Conservation (phyloP, 2,888 invertebrate species). For the Temnothorax unifasciatus region DNA sequence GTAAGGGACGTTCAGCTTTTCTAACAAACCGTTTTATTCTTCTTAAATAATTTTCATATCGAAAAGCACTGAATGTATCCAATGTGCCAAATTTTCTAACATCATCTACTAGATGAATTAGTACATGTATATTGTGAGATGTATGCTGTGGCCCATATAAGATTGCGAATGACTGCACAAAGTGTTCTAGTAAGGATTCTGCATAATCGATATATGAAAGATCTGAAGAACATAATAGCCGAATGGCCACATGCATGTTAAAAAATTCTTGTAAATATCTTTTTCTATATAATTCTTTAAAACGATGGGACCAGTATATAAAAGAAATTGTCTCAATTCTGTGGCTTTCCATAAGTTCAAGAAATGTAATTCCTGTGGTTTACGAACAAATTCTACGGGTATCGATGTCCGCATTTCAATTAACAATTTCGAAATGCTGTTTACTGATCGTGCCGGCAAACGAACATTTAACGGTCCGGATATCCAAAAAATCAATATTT, state of each 20-base stretch:
- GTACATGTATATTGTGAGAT: too few relatives aligned
- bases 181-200: neutral
- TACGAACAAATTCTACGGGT: constrained; percentile 10
- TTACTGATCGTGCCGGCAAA: neutral
- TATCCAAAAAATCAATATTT: constrained; percentile 16
- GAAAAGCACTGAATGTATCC: too few relatives aligned
- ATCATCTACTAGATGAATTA: too few relatives aligned
- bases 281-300: neutral
- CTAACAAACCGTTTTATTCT: too few relatives aligned
- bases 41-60: too few relatives aligned
- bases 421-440: neutral
- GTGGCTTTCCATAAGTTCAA: constrained; percentile 9
- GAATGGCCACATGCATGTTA: neutral
- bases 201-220: neutral
- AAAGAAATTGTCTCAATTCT: neutral
- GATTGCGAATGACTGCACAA: neutral
- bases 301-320: neutral
- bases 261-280: constrained; percentile 9
- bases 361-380: neutral
- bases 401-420: neutral
- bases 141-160: neutral
- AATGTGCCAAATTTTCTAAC: too few relatives aligned
- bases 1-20: too few relatives aligned
- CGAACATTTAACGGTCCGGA: neutral
- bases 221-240: neutral